Evolutionary conservation across 2,888 invertebrate genomes (phyloP).

Genomic region (Eulithis testata): DNA sequence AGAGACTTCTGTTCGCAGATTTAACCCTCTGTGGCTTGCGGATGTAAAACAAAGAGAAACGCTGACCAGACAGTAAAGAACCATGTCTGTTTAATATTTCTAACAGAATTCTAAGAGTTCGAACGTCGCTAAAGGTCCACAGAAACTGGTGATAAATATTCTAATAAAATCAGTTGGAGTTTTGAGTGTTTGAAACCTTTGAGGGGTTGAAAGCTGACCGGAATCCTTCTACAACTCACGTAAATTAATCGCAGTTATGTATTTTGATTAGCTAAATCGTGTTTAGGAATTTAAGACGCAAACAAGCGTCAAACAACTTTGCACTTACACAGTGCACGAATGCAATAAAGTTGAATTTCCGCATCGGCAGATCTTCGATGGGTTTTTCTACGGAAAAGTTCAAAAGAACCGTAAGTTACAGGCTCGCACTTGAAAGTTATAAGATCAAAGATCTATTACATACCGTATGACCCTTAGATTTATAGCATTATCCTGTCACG

Average conservation of each 20-base stretch:
- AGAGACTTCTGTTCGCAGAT: not conserved
- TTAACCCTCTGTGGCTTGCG: constrained; percentile 29
- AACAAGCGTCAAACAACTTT: too few species aligned
- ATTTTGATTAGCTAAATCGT: constrained; percentile 46
- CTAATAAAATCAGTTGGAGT: constrained; percentile 51
- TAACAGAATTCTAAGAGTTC: constrained; percentile 31
- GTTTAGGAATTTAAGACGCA: constrained; percentile 20
- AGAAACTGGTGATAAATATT: constrained; percentile 47
- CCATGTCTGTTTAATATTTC: constrained; percentile 37
- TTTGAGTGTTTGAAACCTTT: constrained; percentile 48
- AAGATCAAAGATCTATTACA: constrained; percentile 56
- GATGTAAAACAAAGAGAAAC: constrained; percentile 39
- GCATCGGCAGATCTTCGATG: not conserved
- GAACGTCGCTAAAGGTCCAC: constrained; percentile 31
- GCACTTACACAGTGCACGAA: too few species aligned
- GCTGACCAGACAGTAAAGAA: constrained; percentile 36
- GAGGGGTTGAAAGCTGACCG: constrained; percentile 47
- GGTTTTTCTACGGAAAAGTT: constrained; percentile 6
- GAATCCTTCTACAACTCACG: constrained; percentile 45
- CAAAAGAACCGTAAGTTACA: constrained; percentile 24
- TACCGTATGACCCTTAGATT: constrained; percentile 60
- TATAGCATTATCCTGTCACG: constrained; percentile 67
- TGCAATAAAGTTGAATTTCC: not conserved
- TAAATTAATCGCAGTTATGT: constrained; percentile 47
- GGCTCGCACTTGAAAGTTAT: constrained; percentile 26